These are phyloP conservation scores for Chinchilla lanigera DNA, from an alignment of 2,113 vertebrate species.

Conservation along the genomic window DNA sequence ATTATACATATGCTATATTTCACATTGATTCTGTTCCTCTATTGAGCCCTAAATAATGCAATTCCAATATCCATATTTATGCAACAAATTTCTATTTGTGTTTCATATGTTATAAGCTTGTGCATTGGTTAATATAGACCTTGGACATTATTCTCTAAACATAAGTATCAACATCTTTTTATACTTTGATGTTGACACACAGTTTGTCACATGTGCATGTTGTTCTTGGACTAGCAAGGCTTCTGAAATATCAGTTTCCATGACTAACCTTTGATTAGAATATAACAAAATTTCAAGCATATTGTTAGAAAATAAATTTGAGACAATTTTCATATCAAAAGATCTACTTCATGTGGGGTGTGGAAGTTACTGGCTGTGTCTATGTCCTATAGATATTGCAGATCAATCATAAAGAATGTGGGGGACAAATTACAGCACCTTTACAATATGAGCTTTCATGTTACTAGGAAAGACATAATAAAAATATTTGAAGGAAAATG, in stretches of 20 bases:
- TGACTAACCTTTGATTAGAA: neutral
- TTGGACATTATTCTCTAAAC: neutral
- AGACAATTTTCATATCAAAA: constrained; percentile 15
- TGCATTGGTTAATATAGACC: neutral
- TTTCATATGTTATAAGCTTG: neutral
- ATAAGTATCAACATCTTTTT: neutral
- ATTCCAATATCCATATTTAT: neutral
- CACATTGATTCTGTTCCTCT: neutral
- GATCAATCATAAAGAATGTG: neutral
- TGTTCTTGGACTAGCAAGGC: neutral
- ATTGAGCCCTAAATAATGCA: neutral
- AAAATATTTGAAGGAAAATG: neutral
- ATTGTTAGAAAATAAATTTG: constrained; percentile 5
- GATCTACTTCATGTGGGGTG: neutral
- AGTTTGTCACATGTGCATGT: neutral
- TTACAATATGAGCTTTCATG: neutral
- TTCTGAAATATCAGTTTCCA: neutral
- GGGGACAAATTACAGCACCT: neutral
- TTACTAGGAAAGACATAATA: neutral
- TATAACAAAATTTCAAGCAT: constrained; percentile 2
- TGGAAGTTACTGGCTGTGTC: neutral
- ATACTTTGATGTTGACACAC: neutral
- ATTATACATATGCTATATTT: no score
- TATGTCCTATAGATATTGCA: neutral
- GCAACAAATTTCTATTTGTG: neutral